Evolutionary conservation across 1,140 invertebrate genomes (phyloP).

Genomic region (Drosophila gunungcola): DNA sequence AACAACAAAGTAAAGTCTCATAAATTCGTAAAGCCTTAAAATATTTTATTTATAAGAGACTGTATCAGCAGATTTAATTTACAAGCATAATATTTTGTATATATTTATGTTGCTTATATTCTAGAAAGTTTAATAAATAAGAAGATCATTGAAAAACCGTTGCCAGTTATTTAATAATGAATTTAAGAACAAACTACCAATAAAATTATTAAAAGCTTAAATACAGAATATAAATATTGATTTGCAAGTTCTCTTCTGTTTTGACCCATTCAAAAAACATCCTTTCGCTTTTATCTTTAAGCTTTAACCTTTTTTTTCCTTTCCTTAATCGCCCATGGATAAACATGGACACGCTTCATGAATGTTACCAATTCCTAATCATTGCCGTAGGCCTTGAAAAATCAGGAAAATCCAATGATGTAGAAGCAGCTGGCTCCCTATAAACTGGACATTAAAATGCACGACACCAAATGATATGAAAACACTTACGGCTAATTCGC

Average conservation of each 20-base stretch:
- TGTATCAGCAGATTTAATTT: neutral
- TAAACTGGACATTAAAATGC: slow-evolving; percentile 77
- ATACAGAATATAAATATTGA: too few species aligned
- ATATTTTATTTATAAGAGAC: neutral
- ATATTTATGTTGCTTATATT: too few species aligned
- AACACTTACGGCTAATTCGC: slow-evolving; percentile 72
- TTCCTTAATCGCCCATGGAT: neutral
- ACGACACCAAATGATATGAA: slow-evolving; percentile 51
- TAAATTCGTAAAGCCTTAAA: neutral
- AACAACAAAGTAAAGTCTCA: neutral
- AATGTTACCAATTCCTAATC: slow-evolving; percentile 36
- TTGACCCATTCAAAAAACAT: too few species aligned
- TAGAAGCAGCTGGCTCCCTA: slow-evolving; percentile 32
- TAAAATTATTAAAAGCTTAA: too few species aligned
- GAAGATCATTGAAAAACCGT: too few species aligned
- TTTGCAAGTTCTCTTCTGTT: too few species aligned
- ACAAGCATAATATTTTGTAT: too few species aligned
- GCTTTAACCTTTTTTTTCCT: neutral
- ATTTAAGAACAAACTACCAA: too few species aligned
- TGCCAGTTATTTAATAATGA: too few species aligned
- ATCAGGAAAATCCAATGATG: slow-evolving; percentile 13
- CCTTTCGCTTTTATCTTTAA: neutral
- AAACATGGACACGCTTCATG: slow-evolving; percentile 20
- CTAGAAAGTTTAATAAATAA: too few species aligned
- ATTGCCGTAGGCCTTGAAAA: slow-evolving; percentile 24